Base-by-base conservation (phyloP, 2,113 vertebrate genomes). In the Andinoacara biseriatus region DNA sequence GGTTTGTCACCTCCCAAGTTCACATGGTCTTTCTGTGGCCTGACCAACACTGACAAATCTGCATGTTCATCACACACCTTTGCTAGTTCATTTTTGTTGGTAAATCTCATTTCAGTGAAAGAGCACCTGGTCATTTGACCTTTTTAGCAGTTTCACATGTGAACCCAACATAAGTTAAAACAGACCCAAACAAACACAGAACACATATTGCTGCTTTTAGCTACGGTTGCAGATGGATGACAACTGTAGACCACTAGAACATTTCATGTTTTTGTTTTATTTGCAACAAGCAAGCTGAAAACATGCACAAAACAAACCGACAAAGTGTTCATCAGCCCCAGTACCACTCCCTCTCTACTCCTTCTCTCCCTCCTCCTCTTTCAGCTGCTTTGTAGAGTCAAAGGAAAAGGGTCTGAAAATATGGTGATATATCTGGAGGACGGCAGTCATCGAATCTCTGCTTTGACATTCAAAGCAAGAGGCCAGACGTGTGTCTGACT, bases 391-490 rank as follows among this genome's bases (percentile, higher is more conserved):
- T 78, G 20, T 93, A 87, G 90, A 91, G 91, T 94, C 78, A 93
- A 91, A 94, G 87, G 91, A 93, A 92, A 94, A 94, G 92, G 90
- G 92, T 95, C 87, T 93, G 86, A 92, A 89, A 86, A 87, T 15
- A 80, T 46, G 59, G 92, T 88, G 84, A 81, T 84, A 76, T 85
- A 78, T 82, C 89, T 80, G 58, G 84, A 86, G 84, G 81, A 90
- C 74, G 58, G 78, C 91, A 63, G 87, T 91, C 90, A 81, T 81
- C 54, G 14, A 81, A 60, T 72, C 86, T 83, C 91, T 86, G 87
- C 91, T 95, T 95, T 95, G 95, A 95, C 92, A 95, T 95, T 95
- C 94, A 95, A 95, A 95, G 92, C 85, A 61, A 38, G 56, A 43
- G 80, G 78, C 82, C 59, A 74, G 85, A 74, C 26, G 76, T 65